These are phyloP conservation scores for Seladonia tumulorum DNA, from an alignment of 2,888 invertebrate genomes.

Conservation along the genomic window DNA sequence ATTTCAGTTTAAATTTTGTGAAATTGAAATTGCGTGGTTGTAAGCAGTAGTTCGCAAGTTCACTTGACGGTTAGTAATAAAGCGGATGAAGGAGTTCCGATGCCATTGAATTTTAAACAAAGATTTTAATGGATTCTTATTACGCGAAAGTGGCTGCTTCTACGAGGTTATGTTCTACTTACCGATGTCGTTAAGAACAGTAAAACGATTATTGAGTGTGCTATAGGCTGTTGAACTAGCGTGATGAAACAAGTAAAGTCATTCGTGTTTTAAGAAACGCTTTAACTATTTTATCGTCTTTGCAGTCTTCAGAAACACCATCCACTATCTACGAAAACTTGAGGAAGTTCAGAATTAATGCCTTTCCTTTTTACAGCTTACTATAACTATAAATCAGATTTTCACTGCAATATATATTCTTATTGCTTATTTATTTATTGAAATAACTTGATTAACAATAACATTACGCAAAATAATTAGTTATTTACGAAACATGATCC, in stretches of 20 bases:
- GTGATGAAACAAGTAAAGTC: constrained; percentile 24
- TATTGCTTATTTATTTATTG: neutral
- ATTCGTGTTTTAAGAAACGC: constrained; percentile 31
- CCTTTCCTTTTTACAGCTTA: neutral
- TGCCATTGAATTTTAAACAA: constrained; percentile 75
- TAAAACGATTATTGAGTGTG: constrained; percentile 37
- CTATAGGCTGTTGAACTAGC: constrained; percentile 15
- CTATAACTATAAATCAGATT: neutral
- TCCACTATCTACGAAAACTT: constrained; percentile 6
- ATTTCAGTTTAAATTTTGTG: neutral
- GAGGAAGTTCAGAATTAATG: neutral
- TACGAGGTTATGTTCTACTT: constrained; percentile 48
- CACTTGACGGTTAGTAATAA: neutral
- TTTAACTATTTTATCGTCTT: constrained; percentile 30
- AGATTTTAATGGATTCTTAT: constrained; percentile 76
- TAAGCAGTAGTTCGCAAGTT: neutral
- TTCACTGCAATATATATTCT: neutral
- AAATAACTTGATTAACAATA: neutral
- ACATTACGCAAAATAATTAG: neutral
- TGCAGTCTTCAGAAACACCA: neutral
- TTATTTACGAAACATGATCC: too few relatives aligned
- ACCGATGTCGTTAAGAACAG: constrained; percentile 50
- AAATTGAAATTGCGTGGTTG: neutral
- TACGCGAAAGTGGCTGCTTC: constrained; percentile 60
- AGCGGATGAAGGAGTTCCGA: constrained; percentile 50